phyloP scores from a whole-genome alignment of 2,113 vertebrate genomes.

The Electrona antarctica region DNA sequence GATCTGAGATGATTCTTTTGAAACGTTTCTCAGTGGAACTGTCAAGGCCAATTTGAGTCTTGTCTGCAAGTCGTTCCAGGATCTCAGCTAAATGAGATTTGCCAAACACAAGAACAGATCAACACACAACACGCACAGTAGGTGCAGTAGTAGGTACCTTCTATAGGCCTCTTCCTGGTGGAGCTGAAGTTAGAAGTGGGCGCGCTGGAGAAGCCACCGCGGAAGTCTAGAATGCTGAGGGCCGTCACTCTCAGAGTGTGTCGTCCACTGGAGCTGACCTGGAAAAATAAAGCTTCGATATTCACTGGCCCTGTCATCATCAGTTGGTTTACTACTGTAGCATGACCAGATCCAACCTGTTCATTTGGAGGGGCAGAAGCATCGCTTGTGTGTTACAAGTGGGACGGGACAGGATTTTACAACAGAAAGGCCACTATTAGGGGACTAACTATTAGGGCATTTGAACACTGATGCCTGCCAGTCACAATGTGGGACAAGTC shows the following conservation, averaged over 20 bases:
- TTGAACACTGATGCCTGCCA: too few relatives aligned
- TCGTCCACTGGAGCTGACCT: slow-evolving; percentile 87
- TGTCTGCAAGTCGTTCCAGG: too few relatives aligned
- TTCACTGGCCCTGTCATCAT: slow-evolving; percentile 6
- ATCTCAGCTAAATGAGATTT: slow-evolving; percentile 12
- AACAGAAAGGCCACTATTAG: too few relatives aligned
- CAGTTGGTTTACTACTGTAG: neutral
- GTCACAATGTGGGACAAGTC: too few relatives aligned
- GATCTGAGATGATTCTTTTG: too few relatives aligned
- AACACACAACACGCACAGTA: neutral
- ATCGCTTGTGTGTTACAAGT: too few relatives aligned
- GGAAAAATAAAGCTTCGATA: neutral
- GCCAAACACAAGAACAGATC: slow-evolving; percentile 17
- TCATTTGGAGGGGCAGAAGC: too few relatives aligned
- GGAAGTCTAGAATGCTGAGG: slow-evolving; percentile 87
- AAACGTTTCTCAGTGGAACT: too few relatives aligned
- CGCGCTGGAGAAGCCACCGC: slow-evolving; percentile 84
- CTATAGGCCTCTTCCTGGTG: slow-evolving; percentile 84
- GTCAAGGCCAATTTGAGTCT: too few relatives aligned
- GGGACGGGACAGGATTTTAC: too few relatives aligned
- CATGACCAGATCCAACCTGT: too few relatives aligned
- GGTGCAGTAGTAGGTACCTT: slow-evolving; percentile 86
- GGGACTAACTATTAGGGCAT: too few relatives aligned
- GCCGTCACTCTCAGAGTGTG: slow-evolving; percentile 90
- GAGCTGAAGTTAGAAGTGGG: slow-evolving; percentile 78